Evolutionary conservation across 2,113 vertebrate species (phyloP), one percentile per base, ranked within the genome.

Genomic region (Centropus bengalensis): DNA sequence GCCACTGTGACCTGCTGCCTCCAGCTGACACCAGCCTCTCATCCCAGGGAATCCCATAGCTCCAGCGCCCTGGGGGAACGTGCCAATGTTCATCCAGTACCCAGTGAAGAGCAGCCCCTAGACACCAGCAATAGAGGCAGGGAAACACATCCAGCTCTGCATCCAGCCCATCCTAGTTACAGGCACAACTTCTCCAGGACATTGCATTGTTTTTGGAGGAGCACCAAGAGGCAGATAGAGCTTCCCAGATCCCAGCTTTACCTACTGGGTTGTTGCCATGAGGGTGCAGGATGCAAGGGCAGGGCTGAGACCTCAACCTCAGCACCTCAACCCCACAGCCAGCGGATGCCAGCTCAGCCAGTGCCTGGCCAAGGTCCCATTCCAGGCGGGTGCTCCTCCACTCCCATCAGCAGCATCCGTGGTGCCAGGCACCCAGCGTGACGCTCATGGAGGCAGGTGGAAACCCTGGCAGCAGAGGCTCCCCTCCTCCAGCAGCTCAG

Each of bases 381-480:
- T 84, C 67, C 55, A 60, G 40, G 78, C 74, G 10, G 5, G 30
- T 36, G 68, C 54, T 85, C 51, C 74, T 80, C 45, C 38, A 36
- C 23, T 45, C 15, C 10, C 54, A 21, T 33, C 2, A 3, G 51
- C 36, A 40, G 19, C 36, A 44, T 20, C 55, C 70, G 45, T 10
- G n/a, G 55, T 7, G 16, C 23, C 9, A 7, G 44, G 26, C 1
- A 1, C 27, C 28, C 51, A 0, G 4, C 38, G 14, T 40, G 40
- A 84, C 1, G 2, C 38, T 80, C 1, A 0, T 7, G 74, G 27
- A 69, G n/a, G 22, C 62, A 71, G 51, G 28, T 6, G 9, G 27
- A 58, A 60, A 87, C 18, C 74, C 26, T 36, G 62, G 28, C 32
- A 59, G 86, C 1, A 0, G 40, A 0, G 0, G 14, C 6, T 67